These are phyloP conservation scores for Drosophila incognita DNA, from an alignment of 2,888 invertebrate genomes.

Conservation along the genomic window DNA sequence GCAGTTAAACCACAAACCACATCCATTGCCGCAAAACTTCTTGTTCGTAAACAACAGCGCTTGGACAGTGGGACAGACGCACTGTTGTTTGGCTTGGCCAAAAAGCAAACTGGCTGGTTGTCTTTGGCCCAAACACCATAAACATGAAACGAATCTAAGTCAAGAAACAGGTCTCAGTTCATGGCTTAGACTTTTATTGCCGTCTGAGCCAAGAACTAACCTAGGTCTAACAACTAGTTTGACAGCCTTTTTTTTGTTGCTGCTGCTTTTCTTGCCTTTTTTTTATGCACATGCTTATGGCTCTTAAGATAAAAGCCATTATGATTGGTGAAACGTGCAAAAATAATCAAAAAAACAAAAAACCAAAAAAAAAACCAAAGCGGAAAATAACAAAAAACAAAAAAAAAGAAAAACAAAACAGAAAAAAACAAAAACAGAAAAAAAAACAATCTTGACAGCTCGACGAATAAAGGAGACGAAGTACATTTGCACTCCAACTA, in stretches of 20 bases:
- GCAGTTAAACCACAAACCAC: slow-evolving; percentile 81
- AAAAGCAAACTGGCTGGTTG: slow-evolving; percentile 65
- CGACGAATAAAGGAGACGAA: slow-evolving; percentile 28
- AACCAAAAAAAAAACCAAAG: slow-evolving; percentile 18
- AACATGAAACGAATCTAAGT: slow-evolving; percentile 80
- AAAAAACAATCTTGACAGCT: slow-evolving; percentile 56
- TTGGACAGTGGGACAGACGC: slow-evolving; percentile 62
- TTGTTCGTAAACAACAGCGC: slow-evolving; percentile 71
- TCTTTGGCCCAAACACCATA: slow-evolving; percentile 76
- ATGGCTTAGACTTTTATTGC: slow-evolving; percentile 42
- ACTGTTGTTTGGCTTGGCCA: slow-evolving; percentile 79
- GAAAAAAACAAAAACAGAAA: background rate
- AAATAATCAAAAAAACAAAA: slow-evolving; percentile 34
- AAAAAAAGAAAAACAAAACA: slow-evolving; percentile 26
- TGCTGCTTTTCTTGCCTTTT: background rate
- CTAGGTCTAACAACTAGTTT: slow-evolving; percentile 77
- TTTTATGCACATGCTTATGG: slow-evolving; percentile 77
- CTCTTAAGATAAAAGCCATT: slow-evolving; percentile 73
- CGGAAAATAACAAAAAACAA: background rate
- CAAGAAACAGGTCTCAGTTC: slow-evolving; percentile 72
- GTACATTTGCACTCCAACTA: slow-evolving; percentile 32
- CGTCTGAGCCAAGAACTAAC: slow-evolving; percentile 70
- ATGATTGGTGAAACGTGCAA: slow-evolving; percentile 76
- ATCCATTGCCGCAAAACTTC: slow-evolving; percentile 80
- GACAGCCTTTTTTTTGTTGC: slow-evolving; percentile 46